Base-by-base conservation (phyloP, 1,140 invertebrate species). In the Microplitis demolitor region DNA sequence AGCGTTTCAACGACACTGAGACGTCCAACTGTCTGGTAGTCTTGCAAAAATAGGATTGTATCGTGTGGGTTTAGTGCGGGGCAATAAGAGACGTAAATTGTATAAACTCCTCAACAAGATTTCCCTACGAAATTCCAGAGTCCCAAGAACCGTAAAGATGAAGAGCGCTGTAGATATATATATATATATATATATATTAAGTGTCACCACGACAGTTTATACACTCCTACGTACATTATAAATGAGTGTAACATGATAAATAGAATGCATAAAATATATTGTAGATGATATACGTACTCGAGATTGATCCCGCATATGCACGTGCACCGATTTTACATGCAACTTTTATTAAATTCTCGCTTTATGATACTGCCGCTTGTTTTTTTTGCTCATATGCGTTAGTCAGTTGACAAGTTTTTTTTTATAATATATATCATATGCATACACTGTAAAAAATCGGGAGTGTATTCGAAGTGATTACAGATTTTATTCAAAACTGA, bases 11-110 rank as follows among this genome's bases (percentile, higher is more conserved):
- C 76, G 75, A 75, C 66, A 35, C 76, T 66, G 76, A 82, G 80
- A 78, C 81, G 81, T 82, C 81, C 77, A 83, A 83, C 81, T 78
- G 81, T 83, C 81, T 83, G 78, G 78, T 77, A 73, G 71, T 66
- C n/a, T 74, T 76, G 79, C 80, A 83, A 83, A 83, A 82, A 83
- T 83, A 83, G 80, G 78, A 80, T 78, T 80, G 71, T 76, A 76
- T 75, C 74, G 76, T 67, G 13, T 35, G 50, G 54, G 58, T 58
- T 51, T 39, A 63, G 4, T 33, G 33, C 13, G 24, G 6, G 14
- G 5, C 53, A 54, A 54, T n/a, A 5, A 2, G 14, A 14, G 16
- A 66, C 39, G 9, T 14, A 66, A 51, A 66, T 13, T 66, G n/a
- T 56, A 33, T 31, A 45, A 39, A 24, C 45, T 31, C 13, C 4